Evolutionary conservation across 2,888 invertebrate genomes (phyloP).

Genomic region (Callimorpha dominula): DNA sequence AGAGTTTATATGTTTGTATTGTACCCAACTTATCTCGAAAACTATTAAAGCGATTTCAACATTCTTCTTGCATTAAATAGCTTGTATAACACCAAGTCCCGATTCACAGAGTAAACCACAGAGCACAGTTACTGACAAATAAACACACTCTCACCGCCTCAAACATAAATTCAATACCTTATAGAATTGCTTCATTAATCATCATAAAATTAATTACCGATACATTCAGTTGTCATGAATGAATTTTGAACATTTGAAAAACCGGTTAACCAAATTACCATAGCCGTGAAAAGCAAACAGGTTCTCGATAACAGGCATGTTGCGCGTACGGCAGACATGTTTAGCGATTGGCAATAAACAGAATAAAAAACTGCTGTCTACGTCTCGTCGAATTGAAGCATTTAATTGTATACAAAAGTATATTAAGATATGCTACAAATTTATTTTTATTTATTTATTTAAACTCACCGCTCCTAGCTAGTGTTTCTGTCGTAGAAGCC

Average conservation of each 20-base stretch:
- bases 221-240: conserved; percentile 46
- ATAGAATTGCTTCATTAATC: conserved; percentile 1
- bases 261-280: conserved; percentile 39
- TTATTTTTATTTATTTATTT: too few relatives aligned
- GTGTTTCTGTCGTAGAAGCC: too few relatives aligned
- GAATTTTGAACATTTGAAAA: conserved; percentile 31
- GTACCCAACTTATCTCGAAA: too few relatives aligned
- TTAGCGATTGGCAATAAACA: conserved; percentile 27
- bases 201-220: conserved; percentile 25
- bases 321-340: conserved; percentile 31
- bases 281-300: conserved; percentile 39
- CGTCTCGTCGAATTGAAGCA: neutral
- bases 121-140: conserved; percentile 19
- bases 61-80: too few relatives aligned
- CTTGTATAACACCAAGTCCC: too few relatives aligned
- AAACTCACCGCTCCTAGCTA: too few relatives aligned
- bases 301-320: conserved; percentile 24
- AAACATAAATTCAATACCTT: conserved; percentile 30
- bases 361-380: conserved; percentile 32
- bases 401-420: neutral
- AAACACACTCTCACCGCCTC: conserved; percentile 24
- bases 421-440: neutral
- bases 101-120: neutral
- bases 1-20: too few relatives aligned
- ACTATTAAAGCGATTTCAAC: too few relatives aligned